Conservation (phyloP, 2,113 vertebrate genomes). For the Ursus arctos region DNA sequence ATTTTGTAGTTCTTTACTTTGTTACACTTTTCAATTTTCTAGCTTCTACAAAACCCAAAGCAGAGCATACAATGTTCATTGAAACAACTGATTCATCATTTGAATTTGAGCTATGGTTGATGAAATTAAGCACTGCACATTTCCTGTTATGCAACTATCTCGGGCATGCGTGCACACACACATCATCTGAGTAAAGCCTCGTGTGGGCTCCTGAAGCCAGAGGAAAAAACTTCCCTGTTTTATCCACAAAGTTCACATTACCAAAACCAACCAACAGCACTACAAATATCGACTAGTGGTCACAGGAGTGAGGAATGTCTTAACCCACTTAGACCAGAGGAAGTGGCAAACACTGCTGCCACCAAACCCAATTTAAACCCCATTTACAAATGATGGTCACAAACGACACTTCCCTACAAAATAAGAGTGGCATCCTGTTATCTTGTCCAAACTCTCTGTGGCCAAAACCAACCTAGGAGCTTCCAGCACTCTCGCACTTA, state of each 20-base stretch:
- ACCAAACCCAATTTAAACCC: background rate
- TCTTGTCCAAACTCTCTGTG: background rate
- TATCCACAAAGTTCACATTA: background rate
- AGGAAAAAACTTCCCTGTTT: background rate
- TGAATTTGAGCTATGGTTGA: background rate
- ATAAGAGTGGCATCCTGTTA: background rate
- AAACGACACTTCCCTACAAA: background rate
- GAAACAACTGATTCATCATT: background rate
- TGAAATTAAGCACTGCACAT: background rate
- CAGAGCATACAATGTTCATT: background rate
- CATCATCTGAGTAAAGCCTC: background rate
- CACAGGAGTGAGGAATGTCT: too few species aligned
- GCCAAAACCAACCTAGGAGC: background rate
- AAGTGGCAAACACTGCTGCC: background rate
- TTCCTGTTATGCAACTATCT: background rate
- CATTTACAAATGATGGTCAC: background rate
- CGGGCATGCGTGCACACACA: rapidly evolving
- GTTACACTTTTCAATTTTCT: background rate
- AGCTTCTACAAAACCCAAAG: background rate
- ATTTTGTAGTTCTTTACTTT: background rate
- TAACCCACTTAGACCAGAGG: background rate
- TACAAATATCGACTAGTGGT: background rate
- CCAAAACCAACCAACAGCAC: background rate
- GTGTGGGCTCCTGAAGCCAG: too few species aligned
- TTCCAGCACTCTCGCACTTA: background rate